Percentiles rank a stretch among this genome's conserved stretches.
Evolutionary conservation across 2,797 vertebrate genomes (phyloP).

Genomic region (Gambusia yucatana): DNA sequence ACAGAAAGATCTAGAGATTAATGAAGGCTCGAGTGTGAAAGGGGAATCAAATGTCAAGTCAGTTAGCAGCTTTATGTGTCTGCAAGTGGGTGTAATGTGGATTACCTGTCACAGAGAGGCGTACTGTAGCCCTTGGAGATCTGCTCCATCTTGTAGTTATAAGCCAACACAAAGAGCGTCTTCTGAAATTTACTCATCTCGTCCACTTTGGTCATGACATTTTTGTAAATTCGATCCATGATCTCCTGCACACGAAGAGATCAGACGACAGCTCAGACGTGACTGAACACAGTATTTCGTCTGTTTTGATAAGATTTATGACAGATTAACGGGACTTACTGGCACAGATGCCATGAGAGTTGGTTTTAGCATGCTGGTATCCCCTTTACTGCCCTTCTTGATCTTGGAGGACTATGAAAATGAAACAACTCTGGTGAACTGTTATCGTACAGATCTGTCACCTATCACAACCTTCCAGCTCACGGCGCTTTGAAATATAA

Average conservation of each 20-base stretch:
- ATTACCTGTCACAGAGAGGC: constrained; percentile 91
- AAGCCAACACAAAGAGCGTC: constrained; percentile 93
- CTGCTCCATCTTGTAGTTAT: constrained; percentile 99
- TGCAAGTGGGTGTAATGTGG: neutral
- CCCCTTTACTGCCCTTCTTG: constrained; percentile 98
- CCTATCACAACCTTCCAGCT: neutral
- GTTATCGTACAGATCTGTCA: neutral
- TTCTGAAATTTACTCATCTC: constrained; percentile 93
- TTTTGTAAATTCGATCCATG: constrained; percentile 99
- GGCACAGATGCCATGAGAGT: constrained; percentile 98
- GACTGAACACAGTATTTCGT: neutral
- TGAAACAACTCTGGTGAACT: constrained; percentile 2
- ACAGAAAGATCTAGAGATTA: constrained; percentile 4
- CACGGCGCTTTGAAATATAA: neutral
- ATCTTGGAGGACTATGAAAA: constrained; percentile 93
- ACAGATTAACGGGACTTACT: constrained; percentile 76
- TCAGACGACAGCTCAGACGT: neutral
- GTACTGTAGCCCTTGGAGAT: constrained; percentile 92
- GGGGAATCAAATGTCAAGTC: neutral
- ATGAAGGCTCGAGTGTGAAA: constrained; percentile 8
- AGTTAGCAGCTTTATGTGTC: neutral
- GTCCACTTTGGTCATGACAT: constrained; percentile 97
- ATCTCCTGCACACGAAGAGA: constrained; percentile 86
- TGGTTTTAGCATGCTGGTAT: constrained; percentile 90
- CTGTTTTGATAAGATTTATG: neutral